phyloP scores from a whole-genome alignment of 64 coral and sea anemone species.

The Actinia equina region DNA sequence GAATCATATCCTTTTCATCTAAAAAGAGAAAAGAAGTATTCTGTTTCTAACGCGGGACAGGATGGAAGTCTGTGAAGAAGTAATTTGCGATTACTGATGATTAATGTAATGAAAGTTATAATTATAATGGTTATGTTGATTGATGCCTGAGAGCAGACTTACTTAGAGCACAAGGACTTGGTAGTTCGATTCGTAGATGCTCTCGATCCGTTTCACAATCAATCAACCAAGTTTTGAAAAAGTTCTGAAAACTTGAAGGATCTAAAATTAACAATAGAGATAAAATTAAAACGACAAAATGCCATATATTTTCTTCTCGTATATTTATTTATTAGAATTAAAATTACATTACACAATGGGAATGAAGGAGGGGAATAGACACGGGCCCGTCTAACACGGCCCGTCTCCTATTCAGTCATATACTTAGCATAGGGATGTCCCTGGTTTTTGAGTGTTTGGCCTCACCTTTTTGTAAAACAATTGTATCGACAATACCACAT shows the following conservation, averaged over 20 bases:
- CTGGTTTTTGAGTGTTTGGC: background rate
- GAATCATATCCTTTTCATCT: background rate
- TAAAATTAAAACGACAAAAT: background rate
- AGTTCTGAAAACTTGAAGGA: constrained; percentile 72
- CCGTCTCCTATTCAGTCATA: too few relatives aligned
- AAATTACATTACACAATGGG: too few relatives aligned
- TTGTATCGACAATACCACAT: constrained; percentile 72
- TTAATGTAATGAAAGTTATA: background rate
- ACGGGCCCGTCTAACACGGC: too few relatives aligned
- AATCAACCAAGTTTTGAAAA: constrained; percentile 90
- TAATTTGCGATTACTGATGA: too few relatives aligned
- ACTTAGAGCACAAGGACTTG: constrained; percentile 31
- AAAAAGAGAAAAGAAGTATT: background rate
- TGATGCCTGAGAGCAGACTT: background rate
- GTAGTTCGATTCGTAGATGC: constrained; percentile 64
- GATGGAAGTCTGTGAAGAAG: too few relatives aligned
- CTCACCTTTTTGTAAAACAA: constrained; percentile 75
- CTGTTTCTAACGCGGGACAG: too few relatives aligned
- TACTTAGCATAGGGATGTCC: background rate
- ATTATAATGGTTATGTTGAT: background rate
- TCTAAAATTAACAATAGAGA: constrained; percentile 32
- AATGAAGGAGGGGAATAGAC: too few relatives aligned
- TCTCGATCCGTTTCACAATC: constrained; percentile 92
- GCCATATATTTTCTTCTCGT: too few relatives aligned
- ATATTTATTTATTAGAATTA: too few relatives aligned